Percentiles rank a stretch among this genome's conserved stretches.
Conservation (phyloP, 2,113 vertebrate genomes). For the Colinus virginianus region DNA sequence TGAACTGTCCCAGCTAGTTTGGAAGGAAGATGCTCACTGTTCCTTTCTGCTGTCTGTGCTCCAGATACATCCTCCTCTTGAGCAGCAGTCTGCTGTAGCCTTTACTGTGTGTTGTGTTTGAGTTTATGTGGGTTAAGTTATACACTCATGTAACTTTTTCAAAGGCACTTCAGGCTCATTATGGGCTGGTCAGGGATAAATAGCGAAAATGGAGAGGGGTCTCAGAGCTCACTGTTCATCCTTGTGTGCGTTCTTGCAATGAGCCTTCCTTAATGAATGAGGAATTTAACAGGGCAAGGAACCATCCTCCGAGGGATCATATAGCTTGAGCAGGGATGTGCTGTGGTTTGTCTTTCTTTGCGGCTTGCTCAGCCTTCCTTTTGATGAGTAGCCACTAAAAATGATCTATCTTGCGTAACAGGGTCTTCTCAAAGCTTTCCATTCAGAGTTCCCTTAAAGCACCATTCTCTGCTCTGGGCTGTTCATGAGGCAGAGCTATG, state of each 20-base stretch:
- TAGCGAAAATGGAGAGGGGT: neutral
- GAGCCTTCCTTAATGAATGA: neutral
- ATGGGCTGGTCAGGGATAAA: neutral
- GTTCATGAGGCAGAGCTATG: conserved; percentile 24
- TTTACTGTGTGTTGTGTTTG: neutral
- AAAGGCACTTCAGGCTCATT: neutral
- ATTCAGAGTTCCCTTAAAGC: conserved; percentile 2
- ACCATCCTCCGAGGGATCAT: neutral
- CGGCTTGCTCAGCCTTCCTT: conserved; percentile 39
- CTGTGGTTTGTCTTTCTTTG: conserved; percentile 29
- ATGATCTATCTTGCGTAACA: neutral
- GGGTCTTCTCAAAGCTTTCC: neutral
- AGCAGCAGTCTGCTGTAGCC: neutral
- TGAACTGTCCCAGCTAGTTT: neutral
- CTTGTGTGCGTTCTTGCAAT: neutral
- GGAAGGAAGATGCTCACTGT: neutral
- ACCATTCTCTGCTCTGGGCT: neutral
- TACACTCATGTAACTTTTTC: neutral
- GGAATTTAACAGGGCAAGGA: neutral
- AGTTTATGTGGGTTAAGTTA: neutral
- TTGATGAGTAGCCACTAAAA: conserved; percentile 41
- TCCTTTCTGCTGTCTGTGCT: neutral
- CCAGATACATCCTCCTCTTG: neutral
- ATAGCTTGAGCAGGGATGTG: neutral
- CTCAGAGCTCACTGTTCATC: neutral